These are phyloP conservation scores for Cyanistes caeruleus DNA, from an alignment of 2,113 vertebrate species.

Conservation along the genomic window DNA sequence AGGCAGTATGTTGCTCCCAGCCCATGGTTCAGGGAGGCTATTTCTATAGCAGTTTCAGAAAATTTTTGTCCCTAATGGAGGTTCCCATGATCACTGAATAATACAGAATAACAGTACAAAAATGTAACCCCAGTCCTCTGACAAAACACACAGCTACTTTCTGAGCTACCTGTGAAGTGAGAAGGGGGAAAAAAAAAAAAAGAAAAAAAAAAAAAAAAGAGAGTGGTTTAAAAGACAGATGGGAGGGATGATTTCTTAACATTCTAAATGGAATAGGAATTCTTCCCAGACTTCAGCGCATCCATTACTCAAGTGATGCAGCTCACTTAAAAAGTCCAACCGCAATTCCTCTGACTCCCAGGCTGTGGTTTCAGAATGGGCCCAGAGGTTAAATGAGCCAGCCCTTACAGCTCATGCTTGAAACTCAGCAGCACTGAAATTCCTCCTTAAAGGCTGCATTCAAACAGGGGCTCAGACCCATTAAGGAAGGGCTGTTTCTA, in stretches of 20 bases:
- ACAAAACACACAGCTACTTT: background rate
- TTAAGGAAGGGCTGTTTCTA: background rate
- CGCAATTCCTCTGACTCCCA: background rate
- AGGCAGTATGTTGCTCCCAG: background rate
- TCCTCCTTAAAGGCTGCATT: background rate
- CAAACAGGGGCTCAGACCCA: background rate
- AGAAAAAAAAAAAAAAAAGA: background rate
- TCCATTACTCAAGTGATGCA: background rate
- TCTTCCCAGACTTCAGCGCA: background rate
- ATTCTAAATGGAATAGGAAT: background rate
- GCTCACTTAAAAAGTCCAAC: background rate
- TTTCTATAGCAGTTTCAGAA: background rate
- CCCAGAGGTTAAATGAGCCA: background rate
- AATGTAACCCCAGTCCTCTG: background rate
- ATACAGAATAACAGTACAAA: background rate
- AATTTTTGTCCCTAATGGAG: background rate
- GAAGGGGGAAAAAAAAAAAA: fast-evolving
- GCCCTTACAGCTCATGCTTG: background rate
- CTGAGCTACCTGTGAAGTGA: background rate
- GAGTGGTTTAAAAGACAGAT: background rate
- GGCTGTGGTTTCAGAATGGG: background rate
- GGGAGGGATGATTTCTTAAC: background rate
- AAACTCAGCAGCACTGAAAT: background rate
- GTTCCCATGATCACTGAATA: background rate
- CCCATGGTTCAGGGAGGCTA: background rate